Evolutionary conservation across 2,113 vertebrate genomes (phyloP).

Genomic region (Ondatra zibethicus): DNA sequence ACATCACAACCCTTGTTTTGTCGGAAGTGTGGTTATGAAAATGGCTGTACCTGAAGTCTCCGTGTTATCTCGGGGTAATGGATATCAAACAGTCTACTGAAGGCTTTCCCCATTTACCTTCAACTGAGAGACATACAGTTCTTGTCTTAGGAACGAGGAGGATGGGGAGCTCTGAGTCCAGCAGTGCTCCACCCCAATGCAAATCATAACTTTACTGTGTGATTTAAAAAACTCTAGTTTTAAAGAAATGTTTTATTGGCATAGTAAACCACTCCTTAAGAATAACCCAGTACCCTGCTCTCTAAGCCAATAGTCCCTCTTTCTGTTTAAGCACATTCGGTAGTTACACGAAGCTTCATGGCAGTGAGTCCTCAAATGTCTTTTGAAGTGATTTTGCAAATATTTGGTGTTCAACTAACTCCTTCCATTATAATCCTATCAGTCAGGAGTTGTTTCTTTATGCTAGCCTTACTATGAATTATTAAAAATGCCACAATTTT

Average conservation of each 20-base stretch:
- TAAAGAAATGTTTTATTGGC: conserved; percentile 35
- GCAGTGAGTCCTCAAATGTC: conserved; percentile 28
- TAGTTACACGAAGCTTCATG: not conserved
- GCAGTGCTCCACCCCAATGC: conserved; percentile 61
- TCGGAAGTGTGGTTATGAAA: conserved; percentile 67
- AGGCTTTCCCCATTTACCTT: not conserved
- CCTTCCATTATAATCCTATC: conserved; percentile 28
- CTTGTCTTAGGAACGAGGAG: not conserved
- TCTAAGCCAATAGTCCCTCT: conserved; percentile 25
- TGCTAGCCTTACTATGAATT: conserved; percentile 12
- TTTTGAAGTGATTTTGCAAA: conserved; percentile 64
- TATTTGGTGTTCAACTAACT: conserved; percentile 59
- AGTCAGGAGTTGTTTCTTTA: conserved; percentile 47
- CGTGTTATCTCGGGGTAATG: not conserved
- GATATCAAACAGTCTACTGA: not conserved
- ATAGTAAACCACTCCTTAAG: conserved; percentile 4
- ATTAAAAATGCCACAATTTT: conserved; percentile 42
- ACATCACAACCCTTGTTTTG: conserved; percentile 38
- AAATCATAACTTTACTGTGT: conserved; percentile 60
- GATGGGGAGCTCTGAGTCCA: not conserved
- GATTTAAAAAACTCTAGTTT: conserved; percentile 30
- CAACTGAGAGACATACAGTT: conserved; percentile 30
- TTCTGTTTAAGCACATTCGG: conserved; percentile 9
- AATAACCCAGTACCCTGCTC: not conserved
- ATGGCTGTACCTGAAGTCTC: conserved; percentile 53